phyloP scores from a whole-genome alignment of 2,888 invertebrate genomes.

The Sthenelais limicola region DNA sequence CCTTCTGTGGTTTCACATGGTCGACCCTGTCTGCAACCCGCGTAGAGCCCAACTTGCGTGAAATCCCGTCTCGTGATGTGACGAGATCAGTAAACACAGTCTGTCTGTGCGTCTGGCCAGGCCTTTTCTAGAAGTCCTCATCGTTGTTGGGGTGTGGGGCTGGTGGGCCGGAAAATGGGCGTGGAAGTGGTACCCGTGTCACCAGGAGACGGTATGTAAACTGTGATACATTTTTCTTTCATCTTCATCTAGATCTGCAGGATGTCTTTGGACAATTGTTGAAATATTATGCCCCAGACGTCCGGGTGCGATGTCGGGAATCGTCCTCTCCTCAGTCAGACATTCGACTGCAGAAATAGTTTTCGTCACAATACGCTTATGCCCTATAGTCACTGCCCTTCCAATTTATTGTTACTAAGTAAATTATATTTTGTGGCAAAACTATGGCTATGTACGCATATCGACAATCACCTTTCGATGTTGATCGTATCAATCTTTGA shows the following conservation, averaged over 20 bases:
- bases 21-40: too few species aligned
- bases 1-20: too few species aligned
- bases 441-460: too few species aligned
- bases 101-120: slow-evolving; percentile 40
- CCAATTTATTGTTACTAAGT: too few species aligned
- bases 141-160: slow-evolving; percentile 20
- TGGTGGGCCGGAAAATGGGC: slow-evolving; percentile 35
- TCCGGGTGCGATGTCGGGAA: neutral
- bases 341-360: too few species aligned
- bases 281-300: slow-evolving; percentile 3
- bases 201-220: slow-evolving; percentile 23
- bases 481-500: too few species aligned
- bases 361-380: too few species aligned
- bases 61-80: slow-evolving; percentile 6
- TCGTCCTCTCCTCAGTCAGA: too few species aligned
- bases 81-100: slow-evolving; percentile 28
- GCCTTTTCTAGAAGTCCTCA: slow-evolving; percentile 37
- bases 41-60: too few species aligned
- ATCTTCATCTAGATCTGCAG: neutral
- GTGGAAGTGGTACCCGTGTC: slow-evolving; percentile 30
- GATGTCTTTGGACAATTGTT: neutral
- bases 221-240: neutral
- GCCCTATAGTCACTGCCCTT: too few species aligned
- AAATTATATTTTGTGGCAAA: too few species aligned
- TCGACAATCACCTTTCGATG: too few species aligned